These are phyloP conservation scores for Cichlasoma orientale DNA, from an alignment of 2,797 vertebrate genomes.

Conservation along the genomic window DNA sequence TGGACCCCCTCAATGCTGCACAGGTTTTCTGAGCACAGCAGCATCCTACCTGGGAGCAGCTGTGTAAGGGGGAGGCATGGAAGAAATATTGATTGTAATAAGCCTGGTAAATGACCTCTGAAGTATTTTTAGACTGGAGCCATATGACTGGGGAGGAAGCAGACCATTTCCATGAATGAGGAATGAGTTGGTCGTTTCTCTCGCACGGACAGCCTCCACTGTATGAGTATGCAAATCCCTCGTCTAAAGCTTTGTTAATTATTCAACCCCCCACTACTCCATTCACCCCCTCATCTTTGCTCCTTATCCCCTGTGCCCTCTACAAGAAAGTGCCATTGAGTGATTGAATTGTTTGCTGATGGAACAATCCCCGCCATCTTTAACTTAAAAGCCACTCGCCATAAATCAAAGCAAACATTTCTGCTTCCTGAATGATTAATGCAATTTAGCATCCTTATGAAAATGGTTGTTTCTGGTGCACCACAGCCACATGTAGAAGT, in stretches of 20 bases:
- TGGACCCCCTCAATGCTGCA: not conserved
- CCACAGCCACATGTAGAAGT: slow-evolving; percentile 6
- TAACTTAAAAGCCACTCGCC: slow-evolving; percentile 58
- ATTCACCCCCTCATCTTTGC: not conserved
- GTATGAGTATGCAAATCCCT: slow-evolving; percentile 60
- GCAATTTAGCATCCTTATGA: slow-evolving; percentile 57
- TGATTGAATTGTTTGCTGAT: slow-evolving; percentile 68
- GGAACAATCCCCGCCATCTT: slow-evolving; percentile 61
- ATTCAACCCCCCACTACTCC: slow-evolving; percentile 40
- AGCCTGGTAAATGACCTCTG: slow-evolving; percentile 78
- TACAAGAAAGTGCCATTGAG: slow-evolving; percentile 43
- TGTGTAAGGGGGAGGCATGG: slow-evolving; percentile 8
- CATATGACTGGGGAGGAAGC: slow-evolving; percentile 66
- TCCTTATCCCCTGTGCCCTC: slow-evolving; percentile 54
- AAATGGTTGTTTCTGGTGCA: slow-evolving; percentile 24
- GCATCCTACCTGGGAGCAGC: slow-evolving; percentile 49
- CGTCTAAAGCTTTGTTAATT: slow-evolving; percentile 62
- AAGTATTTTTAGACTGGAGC: slow-evolving; percentile 80
- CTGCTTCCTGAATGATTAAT: slow-evolving; percentile 55
- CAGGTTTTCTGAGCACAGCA: slow-evolving; percentile 1
- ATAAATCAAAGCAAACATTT: slow-evolving; percentile 71
- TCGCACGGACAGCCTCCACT: slow-evolving; percentile 17
- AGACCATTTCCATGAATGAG: slow-evolving; percentile 76
- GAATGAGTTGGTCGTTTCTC: slow-evolving; percentile 65
- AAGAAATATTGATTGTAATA: slow-evolving; percentile 77